phyloP scores from a whole-genome alignment of 2,888 invertebrate genomes.

The Coleophora flavipennella region DNA sequence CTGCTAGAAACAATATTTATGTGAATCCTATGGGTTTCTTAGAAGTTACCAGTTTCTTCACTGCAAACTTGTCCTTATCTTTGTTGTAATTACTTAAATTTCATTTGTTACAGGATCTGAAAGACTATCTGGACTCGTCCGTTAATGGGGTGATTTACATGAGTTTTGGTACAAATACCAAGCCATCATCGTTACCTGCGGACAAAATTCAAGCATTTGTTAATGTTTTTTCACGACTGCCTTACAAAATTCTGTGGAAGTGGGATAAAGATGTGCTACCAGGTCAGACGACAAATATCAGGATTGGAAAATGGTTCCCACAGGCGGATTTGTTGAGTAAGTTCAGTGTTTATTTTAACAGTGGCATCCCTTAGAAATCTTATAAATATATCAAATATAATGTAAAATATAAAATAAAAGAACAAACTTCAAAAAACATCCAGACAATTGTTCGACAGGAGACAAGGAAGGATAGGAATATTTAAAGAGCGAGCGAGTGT shows the following conservation, averaged over 20 bases:
- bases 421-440: too few relatives aligned
- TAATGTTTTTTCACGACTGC: conserved; percentile 39
- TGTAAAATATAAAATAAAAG: too few relatives aligned
- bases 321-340: conserved; percentile 29
- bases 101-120: conserved; percentile 25
- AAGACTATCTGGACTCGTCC: conserved; percentile 30
- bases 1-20: too few relatives aligned
- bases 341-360: conserved; percentile 9
- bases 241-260: conserved; percentile 28
- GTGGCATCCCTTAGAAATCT: too few relatives aligned
- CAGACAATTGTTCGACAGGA: too few relatives aligned
- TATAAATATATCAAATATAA: too few relatives aligned
- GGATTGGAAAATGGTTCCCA: conserved; percentile 32
- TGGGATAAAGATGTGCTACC: conserved; percentile 21
- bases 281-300: conserved; percentile 37
- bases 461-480: too few relatives aligned
- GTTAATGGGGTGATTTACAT: conserved; percentile 39
- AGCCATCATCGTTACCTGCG: conserved; percentile 21
- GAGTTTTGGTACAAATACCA: conserved; percentile 40
- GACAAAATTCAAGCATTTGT: conserved; percentile 30
- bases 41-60: too few relatives aligned
- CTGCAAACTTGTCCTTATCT: too few relatives aligned
- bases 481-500: too few relatives aligned
- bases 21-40: too few relatives aligned
- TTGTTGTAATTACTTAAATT: too few relatives aligned